Base-by-base conservation (phyloP, 2,113 vertebrate genomes). In the Rhinolophus ferrumequinum region DNA sequence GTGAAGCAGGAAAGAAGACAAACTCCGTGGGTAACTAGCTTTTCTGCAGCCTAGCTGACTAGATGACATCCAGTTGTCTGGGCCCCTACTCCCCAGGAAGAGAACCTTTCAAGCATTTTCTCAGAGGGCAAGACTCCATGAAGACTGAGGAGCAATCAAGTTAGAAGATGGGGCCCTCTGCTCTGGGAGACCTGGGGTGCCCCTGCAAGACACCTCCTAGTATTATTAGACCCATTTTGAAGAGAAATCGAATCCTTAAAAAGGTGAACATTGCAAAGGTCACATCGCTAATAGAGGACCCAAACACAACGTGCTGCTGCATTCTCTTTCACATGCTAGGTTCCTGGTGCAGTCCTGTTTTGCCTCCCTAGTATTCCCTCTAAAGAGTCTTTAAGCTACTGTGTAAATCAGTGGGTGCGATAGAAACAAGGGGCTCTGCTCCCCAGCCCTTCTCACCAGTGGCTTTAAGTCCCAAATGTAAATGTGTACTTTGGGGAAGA, bases 311-410 rank as follows among this genome's bases (percentile, higher is more conserved):
- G 41, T 44, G 41, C 41, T 44, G 13, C 30, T 35, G 5, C 28
- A 35, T 33, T 0, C 4, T 15, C 33, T 33, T 22, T 35, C 24
- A 50, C 0, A 2, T 41, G 14, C 58, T 24, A 3, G 6, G 62
- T 21, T 47, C 58, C 41, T 13, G 10, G 1, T 72, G 13, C 8
- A 35, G n/a, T 26, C 18, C 19, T 50, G 72, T 73, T 28, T n/a
- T n/a, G 28, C 6, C 13, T 19, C 3, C 30, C 35, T 19, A 4
- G 7, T 14, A 1, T 15, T n/a, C 8, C 28, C 21, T 22, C 66
- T n/a, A 28, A 93, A 91, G 12, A 83, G 24, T 33, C 24, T 52
- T 76, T 52, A 60, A 50, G 41, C 44, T 47, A 8, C 38, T 60
- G 0, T 62, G 9, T 30, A 56, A 87, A 35, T 12, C 50, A 18